Evolutionary conservation across 2,888 invertebrate genomes (phyloP), one percentile per base, ranked within the genome.

Genomic region (Linnaemya vulpina): DNA sequence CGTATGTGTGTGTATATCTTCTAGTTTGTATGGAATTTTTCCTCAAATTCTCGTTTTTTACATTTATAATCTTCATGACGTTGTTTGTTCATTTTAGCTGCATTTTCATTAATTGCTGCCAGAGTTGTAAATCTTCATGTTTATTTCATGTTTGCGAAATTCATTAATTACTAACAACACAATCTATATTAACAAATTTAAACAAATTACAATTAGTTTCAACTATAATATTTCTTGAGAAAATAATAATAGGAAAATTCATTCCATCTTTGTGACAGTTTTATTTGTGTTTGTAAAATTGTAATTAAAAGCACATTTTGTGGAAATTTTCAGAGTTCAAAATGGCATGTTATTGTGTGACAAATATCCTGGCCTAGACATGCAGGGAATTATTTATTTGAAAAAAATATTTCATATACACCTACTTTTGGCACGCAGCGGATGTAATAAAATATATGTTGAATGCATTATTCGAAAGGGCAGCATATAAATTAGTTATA

Each of bases 241-340:
- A 63, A 63, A 63, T 43, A 9, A 20, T 46, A 46, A 43, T 17
- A 46, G 40, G 38, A 0, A 51, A 67, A 78, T 71, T 71, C 35
- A 71, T 79, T 35, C 53, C 55, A 79, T 79, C 79, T 71, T 79
- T 79, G 79, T 79, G 71, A 79, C 63, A 53, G n/a, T 51, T 79
- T 63, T 22, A 22, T 55, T 55, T 25, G 51, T 35, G 43, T 67
- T 43, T n/a, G 25, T 65, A 63, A 65, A 30, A 65, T 35, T 58
- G 15, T 15, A 65, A 65, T 38, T 55, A 58, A 25, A 65, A 15
- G 9, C 30, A 30, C 8, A 51, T 74, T 75, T 63, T 51, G 22
- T 62, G 35, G 15, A 51, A 62, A 51, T 22, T 62, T 62, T 11
- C 4, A 49, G 38, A 70, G 13, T 17, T 17, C 15, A 25, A 58